Conservation (phyloP, 2,888 invertebrate genomes). For the Pardosa pseudoannulata region DNA sequence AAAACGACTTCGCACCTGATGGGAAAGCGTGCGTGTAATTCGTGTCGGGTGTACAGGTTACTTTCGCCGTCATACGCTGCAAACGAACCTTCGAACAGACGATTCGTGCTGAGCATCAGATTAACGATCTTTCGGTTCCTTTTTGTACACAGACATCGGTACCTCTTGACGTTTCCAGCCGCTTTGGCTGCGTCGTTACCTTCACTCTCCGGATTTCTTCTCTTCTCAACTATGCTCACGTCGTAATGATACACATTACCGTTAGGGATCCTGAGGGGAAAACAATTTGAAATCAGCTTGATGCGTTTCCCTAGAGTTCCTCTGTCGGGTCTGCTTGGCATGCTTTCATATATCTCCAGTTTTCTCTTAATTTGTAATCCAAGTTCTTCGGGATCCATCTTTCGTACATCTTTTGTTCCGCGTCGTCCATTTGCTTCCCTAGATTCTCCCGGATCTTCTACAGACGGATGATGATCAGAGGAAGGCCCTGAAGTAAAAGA, state of each 20-base stretch:
- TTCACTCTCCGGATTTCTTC: constrained; percentile 74
- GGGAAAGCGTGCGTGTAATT: constrained; percentile 76
- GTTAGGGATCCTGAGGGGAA: constrained; percentile 80
- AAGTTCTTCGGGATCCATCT: constrained; percentile 39
- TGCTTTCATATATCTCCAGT: not conserved
- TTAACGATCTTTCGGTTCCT: constrained; percentile 80
- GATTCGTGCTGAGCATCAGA: constrained; percentile 78
- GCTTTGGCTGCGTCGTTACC: not conserved
- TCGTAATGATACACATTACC: constrained; percentile 80
- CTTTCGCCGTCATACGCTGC: constrained; percentile 81
- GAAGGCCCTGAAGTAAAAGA: too few species aligned
- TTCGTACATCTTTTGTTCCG: too few species aligned
- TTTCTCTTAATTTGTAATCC: constrained; percentile 42
- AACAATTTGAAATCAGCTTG: constrained; percentile 79
- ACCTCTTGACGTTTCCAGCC: constrained; percentile 25
- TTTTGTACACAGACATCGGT: constrained; percentile 74
- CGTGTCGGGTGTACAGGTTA: constrained; percentile 80
- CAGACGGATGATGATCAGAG: too few species aligned
- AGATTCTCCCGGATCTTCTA: too few species aligned
- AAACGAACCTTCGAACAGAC: constrained; percentile 77
- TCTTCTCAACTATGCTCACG: constrained; percentile 77
- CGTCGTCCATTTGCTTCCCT: too few species aligned
- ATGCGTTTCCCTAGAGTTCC: constrained; percentile 51
- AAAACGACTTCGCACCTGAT: constrained; percentile 22
- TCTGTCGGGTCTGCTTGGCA: constrained; percentile 26